Evolutionary conservation across 2,113 vertebrate genomes (phyloP).

Genomic region (Stegastes partitus): DNA sequence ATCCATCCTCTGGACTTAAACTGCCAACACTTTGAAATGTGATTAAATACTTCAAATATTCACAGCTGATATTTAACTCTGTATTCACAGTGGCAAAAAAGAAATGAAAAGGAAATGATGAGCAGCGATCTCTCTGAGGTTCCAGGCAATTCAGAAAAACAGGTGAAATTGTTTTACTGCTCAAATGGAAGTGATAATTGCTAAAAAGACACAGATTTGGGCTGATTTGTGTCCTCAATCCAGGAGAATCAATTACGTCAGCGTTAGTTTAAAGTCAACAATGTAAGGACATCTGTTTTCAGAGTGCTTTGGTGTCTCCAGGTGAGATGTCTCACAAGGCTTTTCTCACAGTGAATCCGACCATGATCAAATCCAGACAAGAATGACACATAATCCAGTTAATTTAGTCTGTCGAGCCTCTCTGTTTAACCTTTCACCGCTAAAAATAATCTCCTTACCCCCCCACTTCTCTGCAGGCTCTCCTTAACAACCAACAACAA

Average conservation of each 20-base stretch:
- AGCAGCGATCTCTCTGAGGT: background rate
- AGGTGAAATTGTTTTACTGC: background rate
- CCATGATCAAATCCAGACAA: slow-evolving; percentile 44
- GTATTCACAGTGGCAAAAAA: background rate
- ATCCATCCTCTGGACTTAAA: background rate
- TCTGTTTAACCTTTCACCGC: slow-evolving; percentile 47
- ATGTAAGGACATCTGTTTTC: too few species aligned
- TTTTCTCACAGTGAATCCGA: background rate
- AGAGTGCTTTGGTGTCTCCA: background rate
- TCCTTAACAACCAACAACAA: slow-evolving; percentile 17
- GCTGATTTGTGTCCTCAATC: background rate
- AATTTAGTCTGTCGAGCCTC: slow-evolving; percentile 46
- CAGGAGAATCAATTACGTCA: background rate
- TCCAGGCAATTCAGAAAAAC: background rate
- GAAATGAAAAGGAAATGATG: slow-evolving; percentile 16
- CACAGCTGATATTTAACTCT: background rate
- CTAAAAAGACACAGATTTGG: background rate
- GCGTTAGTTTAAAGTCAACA: too few species aligned
- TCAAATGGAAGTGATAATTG: background rate
- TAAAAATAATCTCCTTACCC: slow-evolving; percentile 45
- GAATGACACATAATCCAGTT: slow-evolving; percentile 59
- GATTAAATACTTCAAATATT: slow-evolving; percentile 8
- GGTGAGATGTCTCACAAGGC: background rate
- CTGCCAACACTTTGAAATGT: slow-evolving; percentile 10
- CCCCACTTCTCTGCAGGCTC: background rate